phyloP scores from a whole-genome alignment of 2,888 invertebrate genomes.

The Amphimallon solstitiale region DNA sequence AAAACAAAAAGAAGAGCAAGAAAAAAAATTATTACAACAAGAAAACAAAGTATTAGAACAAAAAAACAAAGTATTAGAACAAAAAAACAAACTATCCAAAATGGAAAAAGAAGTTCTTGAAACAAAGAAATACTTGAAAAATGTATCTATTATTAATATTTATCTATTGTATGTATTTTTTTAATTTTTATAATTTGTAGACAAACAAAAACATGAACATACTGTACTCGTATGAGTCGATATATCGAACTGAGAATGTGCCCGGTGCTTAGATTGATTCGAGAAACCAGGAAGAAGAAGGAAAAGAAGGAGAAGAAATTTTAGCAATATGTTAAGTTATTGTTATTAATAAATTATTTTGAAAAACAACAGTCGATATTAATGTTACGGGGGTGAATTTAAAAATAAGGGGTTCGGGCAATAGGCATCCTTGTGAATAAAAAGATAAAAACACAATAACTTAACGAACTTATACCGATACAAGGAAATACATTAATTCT shows the following conservation, averaged over 20 bases:
- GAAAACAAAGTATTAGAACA: slow-evolving; percentile 8
- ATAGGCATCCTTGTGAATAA: too few relatives aligned
- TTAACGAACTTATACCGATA: too few relatives aligned
- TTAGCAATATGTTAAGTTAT: slow-evolving; percentile 7
- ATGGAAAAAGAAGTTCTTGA: slow-evolving; percentile 10
- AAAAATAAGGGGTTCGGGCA: too few relatives aligned
- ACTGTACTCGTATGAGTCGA: slow-evolving; percentile 9
- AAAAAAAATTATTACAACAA: slow-evolving; percentile 6
- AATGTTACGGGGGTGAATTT: too few relatives aligned
- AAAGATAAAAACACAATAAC: too few relatives aligned
- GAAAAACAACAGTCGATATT: too few relatives aligned
- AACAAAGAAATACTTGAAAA: background rate
- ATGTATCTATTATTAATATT: too few relatives aligned
- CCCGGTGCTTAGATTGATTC: slow-evolving; percentile 8
- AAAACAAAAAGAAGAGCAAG: slow-evolving; percentile 3
- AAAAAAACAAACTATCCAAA: slow-evolving; percentile 8
- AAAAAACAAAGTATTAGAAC: slow-evolving; percentile 10
- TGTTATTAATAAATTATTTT: slow-evolving; percentile 1
- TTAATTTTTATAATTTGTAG: too few relatives aligned
- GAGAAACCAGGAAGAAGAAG: slow-evolving; percentile 3
- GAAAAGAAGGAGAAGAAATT: background rate
- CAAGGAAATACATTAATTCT: too few relatives aligned
- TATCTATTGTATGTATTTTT: too few relatives aligned
- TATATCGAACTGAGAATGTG: slow-evolving; percentile 12
- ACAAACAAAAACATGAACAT: slow-evolving; percentile 5